Percentiles rank a stretch among this genome's conserved stretches.
Evolutionary conservation across 2,797 vertebrate species (phyloP).

Genomic region (Pantherophis alleghaniensis): DNA sequence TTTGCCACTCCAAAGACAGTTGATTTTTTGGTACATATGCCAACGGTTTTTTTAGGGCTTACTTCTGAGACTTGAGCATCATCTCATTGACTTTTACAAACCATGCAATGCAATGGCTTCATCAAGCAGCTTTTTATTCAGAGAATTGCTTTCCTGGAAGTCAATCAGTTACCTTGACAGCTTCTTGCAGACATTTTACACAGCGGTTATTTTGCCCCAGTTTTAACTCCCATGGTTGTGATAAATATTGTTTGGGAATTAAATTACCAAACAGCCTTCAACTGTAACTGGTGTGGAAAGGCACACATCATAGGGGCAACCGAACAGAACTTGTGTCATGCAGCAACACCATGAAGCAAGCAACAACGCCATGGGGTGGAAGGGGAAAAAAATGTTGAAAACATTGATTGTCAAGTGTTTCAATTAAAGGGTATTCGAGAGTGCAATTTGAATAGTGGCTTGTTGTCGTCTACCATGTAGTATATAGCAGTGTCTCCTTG

Average conservation of each 20-base stretch:
- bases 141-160: neutral
- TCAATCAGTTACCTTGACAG: neutral
- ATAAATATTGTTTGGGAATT: neutral
- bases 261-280: neutral
- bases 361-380: neutral
- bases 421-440: neutral
- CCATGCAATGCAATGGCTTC: neutral
- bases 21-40: neutral
- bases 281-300: neutral
- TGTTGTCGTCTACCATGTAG: neutral
- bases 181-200: neutral
- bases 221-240: neutral
- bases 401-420: neutral
- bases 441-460: neutral
- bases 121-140: neutral
- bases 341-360: neutral
- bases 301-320: neutral
- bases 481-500: neutral
- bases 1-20: neutral
- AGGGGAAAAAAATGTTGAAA: neutral
- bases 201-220: neutral
- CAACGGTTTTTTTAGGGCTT: neutral
- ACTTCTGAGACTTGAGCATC: neutral
- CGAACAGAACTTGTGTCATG: neutral
- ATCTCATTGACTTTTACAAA: neutral